phyloP scores from a whole-genome alignment of 2,797 vertebrate genomes.

The Sebastes nivosus region DNA sequence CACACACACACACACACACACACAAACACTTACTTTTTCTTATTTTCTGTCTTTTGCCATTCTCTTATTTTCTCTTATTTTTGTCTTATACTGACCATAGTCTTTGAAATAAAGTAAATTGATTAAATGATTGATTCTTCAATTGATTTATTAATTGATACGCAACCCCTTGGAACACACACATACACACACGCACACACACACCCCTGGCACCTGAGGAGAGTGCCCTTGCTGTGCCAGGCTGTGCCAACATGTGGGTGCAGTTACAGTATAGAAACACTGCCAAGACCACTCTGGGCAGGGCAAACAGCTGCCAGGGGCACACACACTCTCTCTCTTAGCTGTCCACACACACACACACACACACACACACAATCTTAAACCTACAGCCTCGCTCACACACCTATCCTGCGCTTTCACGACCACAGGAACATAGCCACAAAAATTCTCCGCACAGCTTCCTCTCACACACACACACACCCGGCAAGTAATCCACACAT shows the following conservation, averaged over 20 bases:
- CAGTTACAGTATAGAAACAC: conserved; percentile 65
- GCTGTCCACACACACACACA: background rate
- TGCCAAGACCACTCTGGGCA: conserved; percentile 65
- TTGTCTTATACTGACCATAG: background rate
- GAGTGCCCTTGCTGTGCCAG: conserved; percentile 46
- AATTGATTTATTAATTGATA: background rate
- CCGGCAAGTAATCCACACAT: conserved; percentile 40
- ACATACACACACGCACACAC: background rate
- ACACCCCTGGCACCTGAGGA: conserved; percentile 50
- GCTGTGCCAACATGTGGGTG: conserved; percentile 71
- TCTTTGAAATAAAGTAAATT: background rate
- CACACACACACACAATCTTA: background rate
- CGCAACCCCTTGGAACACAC: background rate
- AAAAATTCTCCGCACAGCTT: conserved; percentile 41
- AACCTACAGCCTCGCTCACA: conserved; percentile 31
- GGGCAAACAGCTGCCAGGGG: conserved; percentile 56
- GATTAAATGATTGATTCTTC: background rate
- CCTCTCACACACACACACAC: background rate
- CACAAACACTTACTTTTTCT: background rate
- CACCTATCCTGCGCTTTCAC: conserved; percentile 42
- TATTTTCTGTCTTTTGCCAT: no score
- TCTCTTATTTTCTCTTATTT: no score
- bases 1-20: background rate
- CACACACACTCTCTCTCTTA: background rate
- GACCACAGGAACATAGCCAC: conserved; percentile 30